A percentile compares a stretch with the other conserved stretches of the same genome.
Conservation (phyloP, 2,888 invertebrate genomes). For the Drosophila mimica region DNA sequence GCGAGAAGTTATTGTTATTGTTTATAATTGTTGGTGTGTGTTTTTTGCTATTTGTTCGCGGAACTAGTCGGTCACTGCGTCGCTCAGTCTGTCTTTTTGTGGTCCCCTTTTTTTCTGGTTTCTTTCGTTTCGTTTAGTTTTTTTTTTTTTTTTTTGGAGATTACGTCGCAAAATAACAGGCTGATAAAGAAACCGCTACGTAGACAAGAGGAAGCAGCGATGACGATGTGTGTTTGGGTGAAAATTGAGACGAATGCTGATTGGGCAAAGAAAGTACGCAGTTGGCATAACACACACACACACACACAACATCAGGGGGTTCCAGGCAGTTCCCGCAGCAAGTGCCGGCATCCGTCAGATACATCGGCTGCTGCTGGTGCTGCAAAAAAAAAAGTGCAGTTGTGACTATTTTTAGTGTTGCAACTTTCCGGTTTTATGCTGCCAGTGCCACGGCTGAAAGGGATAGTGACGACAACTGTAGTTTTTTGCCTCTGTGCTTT, state of each 20-base stretch:
- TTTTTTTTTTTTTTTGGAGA: constrained; percentile 48
- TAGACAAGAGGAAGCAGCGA: constrained; percentile 14
- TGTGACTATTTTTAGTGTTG: constrained; percentile 46
- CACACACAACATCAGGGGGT: background rate
- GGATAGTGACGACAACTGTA: constrained; percentile 19
- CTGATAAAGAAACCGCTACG: constrained; percentile 45
- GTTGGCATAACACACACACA: constrained; percentile 39
- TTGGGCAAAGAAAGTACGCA: constrained; percentile 59
- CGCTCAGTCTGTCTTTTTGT: constrained; percentile 8
- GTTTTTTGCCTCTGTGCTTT: background rate
- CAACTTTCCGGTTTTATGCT: constrained; percentile 45
- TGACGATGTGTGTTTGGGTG: constrained; percentile 15
- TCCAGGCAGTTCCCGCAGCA: background rate
- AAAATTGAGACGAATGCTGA: constrained; percentile 37
- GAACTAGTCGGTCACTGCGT: constrained; percentile 52
- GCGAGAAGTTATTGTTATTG: constrained; percentile 25
- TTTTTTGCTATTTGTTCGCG: constrained; percentile 40
- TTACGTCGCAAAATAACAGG: constrained; percentile 50
- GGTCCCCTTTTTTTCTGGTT: background rate
- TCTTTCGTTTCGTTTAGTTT: background rate
- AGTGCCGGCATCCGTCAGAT: constrained; percentile 15
- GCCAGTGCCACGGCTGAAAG: constrained; percentile 19
- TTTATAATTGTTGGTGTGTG: constrained; percentile 47
- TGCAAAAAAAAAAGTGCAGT: background rate
- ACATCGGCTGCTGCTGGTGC: background rate